Conservation (phyloP, 2,888 invertebrate genomes). For the Sesamia inferens region DNA sequence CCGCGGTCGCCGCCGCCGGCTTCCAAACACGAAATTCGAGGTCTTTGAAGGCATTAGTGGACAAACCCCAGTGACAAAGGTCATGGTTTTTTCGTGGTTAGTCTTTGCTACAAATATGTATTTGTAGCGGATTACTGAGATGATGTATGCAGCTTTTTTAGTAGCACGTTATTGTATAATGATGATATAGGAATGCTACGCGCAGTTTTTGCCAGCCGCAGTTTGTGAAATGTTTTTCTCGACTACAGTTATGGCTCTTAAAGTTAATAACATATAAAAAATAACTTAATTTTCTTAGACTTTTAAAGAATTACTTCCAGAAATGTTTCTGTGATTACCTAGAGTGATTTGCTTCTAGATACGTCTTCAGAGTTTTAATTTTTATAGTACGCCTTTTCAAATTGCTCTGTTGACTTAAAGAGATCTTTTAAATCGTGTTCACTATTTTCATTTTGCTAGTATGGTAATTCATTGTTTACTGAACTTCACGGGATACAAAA, state of each 20-base stretch:
- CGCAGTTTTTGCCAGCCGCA: constrained; percentile 31
- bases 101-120: constrained; percentile 50
- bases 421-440: constrained; percentile 10
- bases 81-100: constrained; percentile 77
- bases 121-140: constrained; percentile 48
- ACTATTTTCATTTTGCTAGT: constrained; percentile 16
- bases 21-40: constrained; percentile 81
- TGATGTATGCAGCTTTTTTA: constrained; percentile 41
- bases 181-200: constrained; percentile 37
- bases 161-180: constrained; percentile 41
- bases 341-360: background rate
- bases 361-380: constrained; percentile 20
- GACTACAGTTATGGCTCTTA: constrained; percentile 36
- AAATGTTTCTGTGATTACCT: constrained; percentile 4
- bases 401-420: constrained; percentile 20
- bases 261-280: constrained; percentile 53
- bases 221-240: constrained; percentile 37
- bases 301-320: background rate
- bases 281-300: constrained; percentile 8
- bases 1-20: constrained; percentile 71
- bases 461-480: constrained; percentile 22
- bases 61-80: constrained; percentile 80
- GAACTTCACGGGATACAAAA: constrained; percentile 17
- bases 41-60: constrained; percentile 81
- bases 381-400: constrained; percentile 1